Conservation (phyloP, 2,888 invertebrate genomes). For the Crematogaster levior region DNA sequence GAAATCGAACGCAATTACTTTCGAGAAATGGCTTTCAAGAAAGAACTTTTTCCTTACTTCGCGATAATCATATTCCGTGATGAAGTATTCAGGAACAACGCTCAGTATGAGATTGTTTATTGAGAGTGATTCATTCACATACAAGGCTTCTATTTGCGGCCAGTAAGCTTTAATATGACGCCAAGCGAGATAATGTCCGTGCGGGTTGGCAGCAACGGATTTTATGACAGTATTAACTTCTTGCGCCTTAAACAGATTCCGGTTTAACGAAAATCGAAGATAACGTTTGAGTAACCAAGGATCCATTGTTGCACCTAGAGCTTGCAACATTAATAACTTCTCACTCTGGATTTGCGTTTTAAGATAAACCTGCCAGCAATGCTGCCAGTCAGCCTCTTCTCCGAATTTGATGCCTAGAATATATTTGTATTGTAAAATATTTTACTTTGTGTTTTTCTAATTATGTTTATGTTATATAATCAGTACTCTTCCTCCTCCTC, state of each 20-base stretch:
- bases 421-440: neutral
- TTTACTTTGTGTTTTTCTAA: neutral
- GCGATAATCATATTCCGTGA: slow-evolving; percentile 90
- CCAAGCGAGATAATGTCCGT: slow-evolving; percentile 91
- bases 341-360: slow-evolving; percentile 90
- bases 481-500: no score
- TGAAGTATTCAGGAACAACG: slow-evolving; percentile 89
- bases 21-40: neutral
- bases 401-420: slow-evolving; percentile 90
- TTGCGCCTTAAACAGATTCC: slow-evolving; percentile 89
- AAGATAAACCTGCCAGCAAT: slow-evolving; percentile 91
- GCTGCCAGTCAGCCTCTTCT: slow-evolving; percentile 91
- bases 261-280: slow-evolving; percentile 90
- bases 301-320: slow-evolving; percentile 90
- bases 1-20: neutral
- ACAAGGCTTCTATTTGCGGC: slow-evolving; percentile 88
- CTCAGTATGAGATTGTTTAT: slow-evolving; percentile 89
- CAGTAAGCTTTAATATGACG: slow-evolving; percentile 91
- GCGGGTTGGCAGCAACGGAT: slow-evolving; percentile 91
- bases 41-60: slow-evolving; percentile 86
- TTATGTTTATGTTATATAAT: neutral
- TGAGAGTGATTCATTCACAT: slow-evolving; percentile 89
- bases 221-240: slow-evolving; percentile 91
- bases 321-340: slow-evolving; percentile 89
- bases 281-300: slow-evolving; percentile 94